These are phyloP conservation scores for Drosophila borborema DNA, from an alignment of 2,888 invertebrate species.

Conservation along the genomic window DNA sequence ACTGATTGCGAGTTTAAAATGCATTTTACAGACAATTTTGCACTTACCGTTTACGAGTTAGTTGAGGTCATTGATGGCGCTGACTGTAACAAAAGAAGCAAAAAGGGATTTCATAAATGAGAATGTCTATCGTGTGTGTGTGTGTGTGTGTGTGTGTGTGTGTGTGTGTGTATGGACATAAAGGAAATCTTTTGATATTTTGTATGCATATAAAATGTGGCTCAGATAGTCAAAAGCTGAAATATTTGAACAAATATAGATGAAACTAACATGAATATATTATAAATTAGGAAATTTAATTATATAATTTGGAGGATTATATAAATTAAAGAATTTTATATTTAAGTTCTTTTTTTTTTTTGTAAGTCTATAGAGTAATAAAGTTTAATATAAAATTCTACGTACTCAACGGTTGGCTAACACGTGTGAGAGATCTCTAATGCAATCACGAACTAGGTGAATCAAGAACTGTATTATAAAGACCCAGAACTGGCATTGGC, in stretches of 20 bases:
- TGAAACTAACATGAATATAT: not conserved
- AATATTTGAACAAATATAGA: not conserved
- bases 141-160: not conserved
- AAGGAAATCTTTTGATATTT: constrained; percentile 2
- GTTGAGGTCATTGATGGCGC: constrained; percentile 62
- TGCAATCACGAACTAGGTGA: too few species aligned
- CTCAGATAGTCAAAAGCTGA: not conserved
- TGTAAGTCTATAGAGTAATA: too few species aligned
- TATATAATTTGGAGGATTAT: not conserved
- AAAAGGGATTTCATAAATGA: constrained; percentile 8
- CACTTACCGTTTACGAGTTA: constrained; percentile 72
- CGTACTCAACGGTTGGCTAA: too few species aligned
- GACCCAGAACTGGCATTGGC: not conserved
- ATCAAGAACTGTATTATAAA: too few species aligned
- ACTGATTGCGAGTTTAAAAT: constrained; percentile 58
- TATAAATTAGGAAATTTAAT: not conserved
- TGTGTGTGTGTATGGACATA: not conserved
- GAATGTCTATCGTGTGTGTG: not conserved
- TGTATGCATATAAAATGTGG: not conserved
- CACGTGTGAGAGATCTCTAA: too few species aligned
- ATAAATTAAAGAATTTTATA: too few species aligned
- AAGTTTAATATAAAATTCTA: too few species aligned
- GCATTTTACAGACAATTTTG: constrained; percentile 68
- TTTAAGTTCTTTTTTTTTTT: too few species aligned
- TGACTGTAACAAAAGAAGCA: constrained; percentile 39